phyloP scores from a whole-genome alignment of 2,888 invertebrate genomes.

The Lasius platythorax region DNA sequence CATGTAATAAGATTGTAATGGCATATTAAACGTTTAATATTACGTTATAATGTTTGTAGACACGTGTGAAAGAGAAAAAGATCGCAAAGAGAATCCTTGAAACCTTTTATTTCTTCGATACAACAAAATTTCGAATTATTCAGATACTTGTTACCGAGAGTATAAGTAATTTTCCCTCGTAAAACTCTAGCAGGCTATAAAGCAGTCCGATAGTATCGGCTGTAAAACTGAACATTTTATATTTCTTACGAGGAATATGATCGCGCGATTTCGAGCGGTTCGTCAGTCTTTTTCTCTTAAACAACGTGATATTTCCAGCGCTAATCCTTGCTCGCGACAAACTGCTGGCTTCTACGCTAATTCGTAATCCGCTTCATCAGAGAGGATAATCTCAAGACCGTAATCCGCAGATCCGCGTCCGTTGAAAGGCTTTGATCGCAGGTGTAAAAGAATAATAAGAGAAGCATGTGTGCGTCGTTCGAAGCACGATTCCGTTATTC shows the following conservation, averaged over 20 bases:
- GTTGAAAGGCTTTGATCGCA: constrained; percentile 19
- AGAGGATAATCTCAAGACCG: not conserved
- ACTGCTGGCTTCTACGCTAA: constrained; percentile 2
- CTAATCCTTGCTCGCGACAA: constrained; percentile 3
- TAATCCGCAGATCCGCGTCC: not conserved
- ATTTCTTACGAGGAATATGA: not conserved
- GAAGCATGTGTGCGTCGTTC: not conserved
- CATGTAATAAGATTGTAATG: constrained; percentile 1
- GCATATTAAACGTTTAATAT: not conserved
- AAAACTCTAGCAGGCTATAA: not conserved
- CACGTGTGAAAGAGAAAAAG: not conserved
- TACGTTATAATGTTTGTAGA: not conserved
- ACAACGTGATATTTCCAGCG: not conserved
- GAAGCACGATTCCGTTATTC: not conserved
- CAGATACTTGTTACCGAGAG: no score
- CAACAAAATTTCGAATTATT: not conserved
- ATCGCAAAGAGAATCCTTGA: not conserved
- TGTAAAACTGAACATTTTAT: not conserved
- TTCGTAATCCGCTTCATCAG: constrained; percentile 7
- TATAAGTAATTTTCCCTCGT: not conserved
- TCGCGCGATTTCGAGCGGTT: not conserved
- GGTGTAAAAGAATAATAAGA: not conserved
- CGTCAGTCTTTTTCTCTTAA: not conserved
- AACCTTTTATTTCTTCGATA: not conserved
- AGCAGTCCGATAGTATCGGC: not conserved